Conservation (phyloP, 2,113 vertebrate genomes). For the Microcebus murinus region DNA sequence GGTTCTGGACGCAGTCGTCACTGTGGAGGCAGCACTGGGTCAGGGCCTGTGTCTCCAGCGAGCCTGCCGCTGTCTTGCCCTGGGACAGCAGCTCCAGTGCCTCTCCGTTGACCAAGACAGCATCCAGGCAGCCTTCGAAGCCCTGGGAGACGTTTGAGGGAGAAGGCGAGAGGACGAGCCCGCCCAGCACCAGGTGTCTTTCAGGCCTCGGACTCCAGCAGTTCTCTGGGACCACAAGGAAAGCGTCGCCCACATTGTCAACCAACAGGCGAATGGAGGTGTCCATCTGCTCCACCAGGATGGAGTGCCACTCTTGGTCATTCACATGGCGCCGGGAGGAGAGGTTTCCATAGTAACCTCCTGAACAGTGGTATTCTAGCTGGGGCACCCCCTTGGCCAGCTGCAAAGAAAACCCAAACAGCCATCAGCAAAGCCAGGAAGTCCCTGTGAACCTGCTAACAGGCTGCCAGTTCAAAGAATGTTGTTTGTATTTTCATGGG, state of each 20-base stretch:
- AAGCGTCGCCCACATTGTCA: slow-evolving; percentile 80
- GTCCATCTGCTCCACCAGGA: slow-evolving; percentile 90
- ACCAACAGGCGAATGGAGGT: slow-evolving; percentile 84
- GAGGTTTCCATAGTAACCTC: slow-evolving; percentile 76
- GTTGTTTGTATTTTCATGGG: neutral
- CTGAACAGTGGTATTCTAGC: slow-evolving; percentile 89
- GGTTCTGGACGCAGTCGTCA: slow-evolving; percentile 84
- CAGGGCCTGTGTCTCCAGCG: slow-evolving; percentile 87
- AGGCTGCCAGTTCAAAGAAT: neutral
- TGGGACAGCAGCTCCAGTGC: slow-evolving; percentile 78
- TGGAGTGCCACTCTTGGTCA: slow-evolving; percentile 89
- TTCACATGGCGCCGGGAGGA: slow-evolving; percentile 82
- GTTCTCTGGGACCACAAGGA: slow-evolving; percentile 81
- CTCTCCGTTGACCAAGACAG: slow-evolving; percentile 87
- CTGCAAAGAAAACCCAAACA: slow-evolving; percentile 83
- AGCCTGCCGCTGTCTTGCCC: slow-evolving; percentile 73
- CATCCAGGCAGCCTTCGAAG: slow-evolving; percentile 93
- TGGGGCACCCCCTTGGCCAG: slow-evolving; percentile 86
- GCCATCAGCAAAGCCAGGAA: neutral
- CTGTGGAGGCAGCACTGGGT: slow-evolving; percentile 88
- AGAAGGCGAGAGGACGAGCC: slow-evolving; percentile 62
- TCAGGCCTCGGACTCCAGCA: slow-evolving; percentile 84
- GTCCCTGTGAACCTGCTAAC: rapidly evolving
- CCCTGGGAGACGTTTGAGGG: slow-evolving; percentile 76
- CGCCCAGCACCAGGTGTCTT: slow-evolving; percentile 88